A percentile compares a stretch with the other conserved stretches of the same genome.
Evolutionary conservation across 2,797 vertebrate species (phyloP).

Genomic region (Typhlichthys eigenmanni): DNA sequence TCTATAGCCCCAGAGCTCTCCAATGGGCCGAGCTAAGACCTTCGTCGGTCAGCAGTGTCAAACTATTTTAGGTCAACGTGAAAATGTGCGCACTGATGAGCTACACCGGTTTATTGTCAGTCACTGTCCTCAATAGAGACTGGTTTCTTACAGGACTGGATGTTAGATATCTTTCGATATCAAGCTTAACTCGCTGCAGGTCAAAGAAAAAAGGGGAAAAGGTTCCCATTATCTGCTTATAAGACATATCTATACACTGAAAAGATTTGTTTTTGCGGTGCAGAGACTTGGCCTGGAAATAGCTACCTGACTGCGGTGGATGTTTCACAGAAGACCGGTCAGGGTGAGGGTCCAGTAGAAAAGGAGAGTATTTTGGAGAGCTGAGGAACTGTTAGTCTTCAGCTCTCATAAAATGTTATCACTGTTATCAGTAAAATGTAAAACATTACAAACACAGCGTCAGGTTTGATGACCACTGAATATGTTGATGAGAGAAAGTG

Average conservation of each 20-base stretch:
- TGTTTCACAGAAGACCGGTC: conserved; percentile 26
- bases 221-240: conserved; percentile 20
- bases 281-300: conserved; percentile 41
- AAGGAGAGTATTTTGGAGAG: conserved; percentile 30
- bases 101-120: conserved; percentile 32
- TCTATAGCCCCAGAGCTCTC: conserved; percentile 51
- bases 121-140: conserved; percentile 21
- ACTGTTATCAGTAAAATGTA: conserved; percentile 32
- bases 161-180: conserved; percentile 31
- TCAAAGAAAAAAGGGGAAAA: conserved; percentile 33
- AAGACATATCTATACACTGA: conserved; percentile 29
- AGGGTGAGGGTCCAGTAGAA: conserved; percentile 25
- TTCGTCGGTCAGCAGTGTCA: conserved; percentile 50
- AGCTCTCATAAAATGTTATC: conserved; percentile 21
- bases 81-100: conserved; percentile 31
- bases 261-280: conserved; percentile 31
- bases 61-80: conserved; percentile 39
- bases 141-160: conserved; percentile 31
- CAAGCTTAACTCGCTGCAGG: conserved; percentile 26
- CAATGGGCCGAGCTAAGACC: conserved; percentile 59
- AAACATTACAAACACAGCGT: conserved; percentile 30
- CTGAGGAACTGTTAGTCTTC: conserved; percentile 30
- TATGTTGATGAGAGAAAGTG: neutral
- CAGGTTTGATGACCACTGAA: conserved; percentile 39
- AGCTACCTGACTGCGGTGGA: conserved; percentile 28